A percentile compares a stretch with the other conserved stretches of the same genome.
These are phyloP conservation scores for Acanthaster planci DNA, from an alignment of 35 echinoderm and acorn worm species.

Conservation along the genomic window DNA sequence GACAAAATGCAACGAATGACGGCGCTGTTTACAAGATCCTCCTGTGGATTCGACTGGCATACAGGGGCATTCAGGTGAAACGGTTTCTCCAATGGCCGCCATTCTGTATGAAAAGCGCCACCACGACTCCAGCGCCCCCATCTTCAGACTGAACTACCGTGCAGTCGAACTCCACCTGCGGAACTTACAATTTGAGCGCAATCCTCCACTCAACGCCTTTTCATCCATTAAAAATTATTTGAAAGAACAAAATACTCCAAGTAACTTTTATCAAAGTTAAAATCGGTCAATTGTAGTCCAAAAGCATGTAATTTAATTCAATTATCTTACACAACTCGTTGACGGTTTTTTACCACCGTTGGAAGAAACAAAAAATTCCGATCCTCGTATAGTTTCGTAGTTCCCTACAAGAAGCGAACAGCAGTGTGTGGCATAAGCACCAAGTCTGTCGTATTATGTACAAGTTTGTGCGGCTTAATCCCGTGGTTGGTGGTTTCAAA, in stretches of 20 bases:
- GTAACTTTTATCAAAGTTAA: not conserved
- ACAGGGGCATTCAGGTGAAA: too few species aligned
- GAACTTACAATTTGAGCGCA: too few species aligned
- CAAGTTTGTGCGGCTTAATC: not conserved
- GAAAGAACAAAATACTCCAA: not conserved
- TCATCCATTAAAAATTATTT: too few species aligned
- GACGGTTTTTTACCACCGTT: conserved; percentile 9
- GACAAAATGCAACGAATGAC: too few species aligned
- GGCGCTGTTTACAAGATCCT: too few species aligned
- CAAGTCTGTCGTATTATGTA: conserved; percentile 7
- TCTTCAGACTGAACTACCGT: too few species aligned
- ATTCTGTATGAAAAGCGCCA: too few species aligned
- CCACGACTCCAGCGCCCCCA: too few species aligned
- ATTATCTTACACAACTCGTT: conserved; percentile 2
- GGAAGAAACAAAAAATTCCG: conserved; percentile 20
- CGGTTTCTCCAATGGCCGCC: too few species aligned
- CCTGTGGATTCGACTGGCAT: too few species aligned
- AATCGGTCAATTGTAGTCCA: not conserved
- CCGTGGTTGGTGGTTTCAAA: not conserved
- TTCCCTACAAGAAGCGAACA: conserved; percentile 3
- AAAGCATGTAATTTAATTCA: not conserved
- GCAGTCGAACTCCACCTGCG: too few species aligned
- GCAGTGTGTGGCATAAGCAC: conserved; percentile 18
- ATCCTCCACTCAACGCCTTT: too few species aligned
- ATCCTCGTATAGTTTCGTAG: not conserved